Conservation (phyloP, 2,113 vertebrate species). For the Sylvilagus bachmani region DNA sequence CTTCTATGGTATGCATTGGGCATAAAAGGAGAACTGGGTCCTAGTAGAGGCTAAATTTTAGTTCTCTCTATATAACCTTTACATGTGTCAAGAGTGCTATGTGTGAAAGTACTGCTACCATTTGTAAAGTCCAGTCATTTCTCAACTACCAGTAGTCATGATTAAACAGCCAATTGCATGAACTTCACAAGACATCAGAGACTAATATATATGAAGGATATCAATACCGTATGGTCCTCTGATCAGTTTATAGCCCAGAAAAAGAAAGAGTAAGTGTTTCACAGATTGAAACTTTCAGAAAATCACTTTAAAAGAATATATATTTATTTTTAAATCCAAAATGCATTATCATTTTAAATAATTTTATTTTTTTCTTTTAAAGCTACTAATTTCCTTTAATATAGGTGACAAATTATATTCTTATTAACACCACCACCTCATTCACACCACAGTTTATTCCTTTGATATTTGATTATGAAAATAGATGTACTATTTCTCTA, state of each 20-base stretch:
- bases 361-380: not conserved
- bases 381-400: not conserved
- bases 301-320: not conserved
- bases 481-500: not conserved
- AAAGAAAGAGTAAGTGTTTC: not conserved
- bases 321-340: not conserved
- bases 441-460: not conserved
- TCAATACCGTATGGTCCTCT: not conserved
- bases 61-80: not conserved
- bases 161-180: not conserved
- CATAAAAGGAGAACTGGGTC: not conserved
- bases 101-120: not conserved
- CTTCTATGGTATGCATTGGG: not conserved
- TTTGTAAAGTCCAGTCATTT: slow-evolving; percentile 1
- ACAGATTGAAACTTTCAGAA: not conserved
- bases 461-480: not conserved
- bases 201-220: not conserved
- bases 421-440: not conserved
- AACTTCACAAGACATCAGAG: not conserved
- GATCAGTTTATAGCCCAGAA: not conserved
- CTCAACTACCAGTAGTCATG: not conserved
- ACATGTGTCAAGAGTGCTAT: not conserved
- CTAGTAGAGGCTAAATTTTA: slow-evolving; percentile 46
- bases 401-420: not conserved
- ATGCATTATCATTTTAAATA: not conserved